A percentile compares a stretch with the other conserved stretches of the same genome.
Evolutionary conservation across 2,888 invertebrate genomes (phyloP).

Genomic region (Apodemia duryi): DNA sequence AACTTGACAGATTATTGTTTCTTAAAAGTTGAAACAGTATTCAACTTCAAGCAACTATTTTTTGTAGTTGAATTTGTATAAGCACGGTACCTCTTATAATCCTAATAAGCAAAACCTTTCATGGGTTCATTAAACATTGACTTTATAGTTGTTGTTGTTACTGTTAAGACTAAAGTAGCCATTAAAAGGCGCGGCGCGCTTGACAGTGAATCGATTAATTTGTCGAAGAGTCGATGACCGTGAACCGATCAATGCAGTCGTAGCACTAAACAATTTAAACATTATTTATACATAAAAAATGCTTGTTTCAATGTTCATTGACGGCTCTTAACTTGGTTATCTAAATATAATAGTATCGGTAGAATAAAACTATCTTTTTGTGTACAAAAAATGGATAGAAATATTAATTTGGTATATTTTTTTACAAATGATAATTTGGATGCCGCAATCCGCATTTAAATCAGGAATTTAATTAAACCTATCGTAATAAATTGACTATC

Average conservation of each 20-base stretch:
- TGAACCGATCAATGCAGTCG: constrained; percentile 49
- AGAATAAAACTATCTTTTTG: neutral
- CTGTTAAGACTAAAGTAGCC: constrained; percentile 25
- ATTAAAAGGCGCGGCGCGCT: constrained; percentile 31
- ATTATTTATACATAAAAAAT: neutral
- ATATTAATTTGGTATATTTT: neutral
- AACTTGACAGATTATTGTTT: too few species aligned
- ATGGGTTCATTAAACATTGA: neutral
- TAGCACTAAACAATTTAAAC: constrained; percentile 14
- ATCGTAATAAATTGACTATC: neutral
- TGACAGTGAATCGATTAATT: constrained; percentile 57
- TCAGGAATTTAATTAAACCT: neutral
- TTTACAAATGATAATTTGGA: neutral
- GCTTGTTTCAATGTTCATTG: neutral
- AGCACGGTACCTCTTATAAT: neutral
- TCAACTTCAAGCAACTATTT: too few species aligned
- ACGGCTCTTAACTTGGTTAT: too few species aligned
- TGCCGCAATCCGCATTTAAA: neutral
- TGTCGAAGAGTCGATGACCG: constrained; percentile 68
- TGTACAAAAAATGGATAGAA: too few species aligned
- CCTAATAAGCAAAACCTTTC: neutral
- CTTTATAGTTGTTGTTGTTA: constrained; percentile 12
- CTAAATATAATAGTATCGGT: neutral
- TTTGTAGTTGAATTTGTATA: neutral
- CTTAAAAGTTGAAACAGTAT: too few species aligned